Evolutionary conservation across 2,888 invertebrate species (phyloP).

Genomic region (Corythucha ciliata): DNA sequence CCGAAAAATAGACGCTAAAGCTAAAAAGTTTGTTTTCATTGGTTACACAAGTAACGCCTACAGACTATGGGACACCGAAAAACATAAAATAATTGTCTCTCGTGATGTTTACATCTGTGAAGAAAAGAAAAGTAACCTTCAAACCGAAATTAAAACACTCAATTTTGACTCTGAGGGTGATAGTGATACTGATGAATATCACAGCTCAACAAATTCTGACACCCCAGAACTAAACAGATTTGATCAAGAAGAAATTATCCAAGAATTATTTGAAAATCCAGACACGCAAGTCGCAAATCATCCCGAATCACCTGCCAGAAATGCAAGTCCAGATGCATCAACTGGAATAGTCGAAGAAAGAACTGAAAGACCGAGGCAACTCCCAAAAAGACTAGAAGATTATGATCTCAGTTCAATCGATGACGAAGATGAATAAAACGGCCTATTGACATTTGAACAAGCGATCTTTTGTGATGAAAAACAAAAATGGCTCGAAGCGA

Average conservation of each 20-base stretch:
- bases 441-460: slow-evolving; percentile 23
- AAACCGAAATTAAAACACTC: too few relatives aligned
- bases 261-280: too few relatives aligned
- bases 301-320: too few relatives aligned
- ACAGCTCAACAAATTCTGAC: too few relatives aligned
- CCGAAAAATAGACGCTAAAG: slow-evolving; percentile 36
- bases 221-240: too few relatives aligned
- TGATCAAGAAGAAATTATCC: too few relatives aligned
- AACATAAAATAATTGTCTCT: slow-evolving; percentile 16
- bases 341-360: too few relatives aligned
- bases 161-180: too few relatives aligned
- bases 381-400: slow-evolving; percentile 5
- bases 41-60: slow-evolving; percentile 1
- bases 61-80: slow-evolving; percentile 8
- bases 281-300: too few relatives aligned
- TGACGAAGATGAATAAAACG: not conserved
- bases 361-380: not conserved
- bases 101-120: slow-evolving; percentile 8
- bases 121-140: too few relatives aligned
- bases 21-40: slow-evolving; percentile 26
- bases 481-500: slow-evolving; percentile 27
- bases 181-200: too few relatives aligned
- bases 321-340: too few relatives aligned
- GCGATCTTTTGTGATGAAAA: slow-evolving; percentile 17
- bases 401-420: slow-evolving; percentile 2